Conservation (phyloP, 2,797 vertebrate genomes). For the Anguilla anguilla region DNA sequence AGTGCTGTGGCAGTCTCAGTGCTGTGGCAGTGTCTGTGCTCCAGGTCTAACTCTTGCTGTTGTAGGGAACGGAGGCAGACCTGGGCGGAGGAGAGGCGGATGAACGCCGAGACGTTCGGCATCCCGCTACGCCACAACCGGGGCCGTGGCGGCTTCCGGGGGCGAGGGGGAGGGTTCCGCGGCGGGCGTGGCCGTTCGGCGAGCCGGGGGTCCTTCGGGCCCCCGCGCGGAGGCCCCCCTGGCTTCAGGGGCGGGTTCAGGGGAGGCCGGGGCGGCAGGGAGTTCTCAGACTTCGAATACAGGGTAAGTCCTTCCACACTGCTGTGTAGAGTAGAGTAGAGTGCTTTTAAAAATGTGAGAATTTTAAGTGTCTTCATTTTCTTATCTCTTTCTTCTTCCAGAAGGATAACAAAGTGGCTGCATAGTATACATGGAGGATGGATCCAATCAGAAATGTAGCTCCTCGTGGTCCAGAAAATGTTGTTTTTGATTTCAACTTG, state of each 20-base stretch:
- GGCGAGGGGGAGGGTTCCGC: slow-evolving; percentile 85
- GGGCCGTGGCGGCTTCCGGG: slow-evolving; percentile 86
- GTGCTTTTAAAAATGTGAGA: background rate
- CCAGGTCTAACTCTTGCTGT: background rate
- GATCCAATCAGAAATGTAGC: slow-evolving; percentile 70
- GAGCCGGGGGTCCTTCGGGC: slow-evolving; percentile 76
- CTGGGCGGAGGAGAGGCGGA: slow-evolving; percentile 93
- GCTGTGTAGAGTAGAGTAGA: background rate
- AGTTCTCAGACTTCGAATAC: slow-evolving; percentile 94
- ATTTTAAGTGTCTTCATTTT: background rate
- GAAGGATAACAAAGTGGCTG: slow-evolving; percentile 98
- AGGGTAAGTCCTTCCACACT: slow-evolving; percentile 72
- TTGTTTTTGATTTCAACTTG: slow-evolving; percentile 73
- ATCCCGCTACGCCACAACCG: slow-evolving; percentile 88
- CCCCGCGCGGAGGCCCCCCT: slow-evolving; percentile 72
- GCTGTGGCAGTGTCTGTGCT: background rate
- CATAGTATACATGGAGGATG: slow-evolving; percentile 74
- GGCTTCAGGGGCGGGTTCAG: slow-evolving; percentile 86
- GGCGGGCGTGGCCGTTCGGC: slow-evolving; percentile 83
- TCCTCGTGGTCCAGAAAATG: slow-evolving; percentile 72
- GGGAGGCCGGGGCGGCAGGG: slow-evolving; percentile 86
- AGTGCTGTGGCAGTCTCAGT: too few species aligned
- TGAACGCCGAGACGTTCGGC: slow-evolving; percentile 96
- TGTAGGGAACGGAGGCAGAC: slow-evolving; percentile 88
- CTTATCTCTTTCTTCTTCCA: slow-evolving; percentile 62